These are phyloP conservation scores for Chloroceryle inda DNA, from an alignment of 2,797 vertebrate species.

Conservation along the genomic window DNA sequence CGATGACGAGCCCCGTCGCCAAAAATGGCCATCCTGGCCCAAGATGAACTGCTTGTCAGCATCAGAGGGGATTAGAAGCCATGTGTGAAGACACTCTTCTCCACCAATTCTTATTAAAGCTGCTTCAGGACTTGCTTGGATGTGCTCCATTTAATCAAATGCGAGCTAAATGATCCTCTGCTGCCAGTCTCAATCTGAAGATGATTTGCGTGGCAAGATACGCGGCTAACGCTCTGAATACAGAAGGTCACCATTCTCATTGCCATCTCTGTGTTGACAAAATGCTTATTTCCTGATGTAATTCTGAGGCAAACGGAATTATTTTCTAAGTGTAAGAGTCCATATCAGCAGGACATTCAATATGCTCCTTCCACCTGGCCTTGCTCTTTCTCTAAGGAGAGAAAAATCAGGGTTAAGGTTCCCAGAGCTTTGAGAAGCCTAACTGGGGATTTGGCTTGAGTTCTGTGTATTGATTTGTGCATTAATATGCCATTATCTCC, in stretches of 20 bases:
- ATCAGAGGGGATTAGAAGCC: background rate
- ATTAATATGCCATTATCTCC: conserved; percentile 57
- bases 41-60: background rate
- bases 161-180: background rate
- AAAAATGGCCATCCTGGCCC: conserved; percentile 9
- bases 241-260: background rate
- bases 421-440: background rate
- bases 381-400: background rate
- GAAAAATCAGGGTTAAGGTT: background rate
- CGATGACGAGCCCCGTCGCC: background rate
- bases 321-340: background rate
- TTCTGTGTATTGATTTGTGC: conserved; percentile 26
- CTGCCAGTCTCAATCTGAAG: background rate
- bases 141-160: background rate
- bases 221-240: background rate
- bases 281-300: background rate
- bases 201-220: accelerated
- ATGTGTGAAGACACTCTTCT: background rate
- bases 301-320: background rate
- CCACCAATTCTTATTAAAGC: background rate
- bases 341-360: background rate
- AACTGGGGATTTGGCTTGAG: background rate
- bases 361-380: background rate
- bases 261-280: background rate
- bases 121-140: background rate